Percentiles rank a stretch among this genome's conserved stretches.
Conservation (phyloP, 2,797 vertebrate species). For the Xiphorhynchus erythropygius region DNA sequence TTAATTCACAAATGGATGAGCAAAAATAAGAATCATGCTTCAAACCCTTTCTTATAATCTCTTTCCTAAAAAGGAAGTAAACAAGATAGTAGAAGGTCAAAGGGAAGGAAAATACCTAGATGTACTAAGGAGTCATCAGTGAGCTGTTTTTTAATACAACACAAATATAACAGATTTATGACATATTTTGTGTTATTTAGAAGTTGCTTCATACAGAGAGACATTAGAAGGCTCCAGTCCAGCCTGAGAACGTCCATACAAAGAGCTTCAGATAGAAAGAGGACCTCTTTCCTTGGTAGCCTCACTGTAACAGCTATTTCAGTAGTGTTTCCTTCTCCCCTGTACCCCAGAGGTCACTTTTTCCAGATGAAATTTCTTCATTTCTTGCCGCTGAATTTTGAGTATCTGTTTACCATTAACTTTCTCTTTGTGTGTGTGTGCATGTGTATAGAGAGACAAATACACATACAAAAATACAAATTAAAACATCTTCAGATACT, state of each 20-base stretch:
- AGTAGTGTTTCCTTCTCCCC: neutral
- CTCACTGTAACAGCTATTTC: neutral
- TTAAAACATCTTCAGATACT: neutral
- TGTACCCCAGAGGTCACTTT: neutral
- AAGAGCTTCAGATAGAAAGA: neutral
- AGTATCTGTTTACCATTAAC: neutral
- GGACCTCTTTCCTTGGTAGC: neutral
- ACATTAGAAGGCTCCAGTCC: neutral
- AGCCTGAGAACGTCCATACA: neutral
- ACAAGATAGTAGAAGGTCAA: neutral
- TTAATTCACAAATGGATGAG: neutral
- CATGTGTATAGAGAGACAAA: neutral
- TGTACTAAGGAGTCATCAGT: neutral
- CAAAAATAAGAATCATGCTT: neutral
- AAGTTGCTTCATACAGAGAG: neutral
- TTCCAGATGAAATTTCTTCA: neutral
- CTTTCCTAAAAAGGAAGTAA: neutral
- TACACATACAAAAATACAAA: neutral
- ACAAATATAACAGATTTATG: neutral
- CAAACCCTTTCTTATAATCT: neutral
- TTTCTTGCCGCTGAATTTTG: neutral
- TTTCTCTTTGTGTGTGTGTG: neutral
- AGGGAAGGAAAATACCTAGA: neutral
- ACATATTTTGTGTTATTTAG: neutral
- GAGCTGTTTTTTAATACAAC: neutral